Evolutionary conservation across 2,113 vertebrate genomes (phyloP), one percentile per base, ranked within the genome.

Genomic region (Chlorodrepanis virens): DNA sequence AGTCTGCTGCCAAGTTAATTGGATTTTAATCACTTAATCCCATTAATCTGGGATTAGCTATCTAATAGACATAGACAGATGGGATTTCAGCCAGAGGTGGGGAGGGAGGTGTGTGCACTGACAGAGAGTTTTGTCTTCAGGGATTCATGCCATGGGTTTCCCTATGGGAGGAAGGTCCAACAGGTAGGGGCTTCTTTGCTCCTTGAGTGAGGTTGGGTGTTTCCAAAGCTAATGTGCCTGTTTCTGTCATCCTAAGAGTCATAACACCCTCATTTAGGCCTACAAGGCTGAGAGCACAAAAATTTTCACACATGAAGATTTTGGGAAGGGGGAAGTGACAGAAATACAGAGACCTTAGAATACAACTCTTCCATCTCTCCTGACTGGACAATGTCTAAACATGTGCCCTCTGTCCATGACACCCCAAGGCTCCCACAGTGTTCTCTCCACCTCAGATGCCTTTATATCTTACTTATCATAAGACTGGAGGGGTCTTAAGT

Each of bases 401-500:
- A 76, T 10, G 12, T 64, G 76, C 45, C 52, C 71, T 60, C 40
- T 1, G 3, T 35, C 29, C 0, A 0, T 14, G 53, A 78, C 14
- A 45, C 31, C 27, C 31, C 3, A 7, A 39, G 45, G 63, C 28
- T 65, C 72, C 81, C 9, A 4, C 35, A 69, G 31, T 1, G 65
- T 74, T 65, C 29, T 80, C 37, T 94, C 80, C 76, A 60, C 27
- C 68, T 81, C 79, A 69, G 83, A 90, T 89, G 64, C 57, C 72
- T 45, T 96, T 90, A n/a, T 94, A 88, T 96, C 99, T 99, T 99
- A 99, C 99, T 99, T 99, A 97, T 99, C 99, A 37, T 98, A 98
- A 95, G 98, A 97, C 97, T 99, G 99, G 80, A 99, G 98, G 31
- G 99, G 98, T 96, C 99, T 98, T 86, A 99, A 98, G 97, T 99